Percentiles rank a stretch among this genome's conserved stretches.
Conservation (phyloP, 2,113 vertebrate genomes). For the Glaucidium brasilianum region DNA sequence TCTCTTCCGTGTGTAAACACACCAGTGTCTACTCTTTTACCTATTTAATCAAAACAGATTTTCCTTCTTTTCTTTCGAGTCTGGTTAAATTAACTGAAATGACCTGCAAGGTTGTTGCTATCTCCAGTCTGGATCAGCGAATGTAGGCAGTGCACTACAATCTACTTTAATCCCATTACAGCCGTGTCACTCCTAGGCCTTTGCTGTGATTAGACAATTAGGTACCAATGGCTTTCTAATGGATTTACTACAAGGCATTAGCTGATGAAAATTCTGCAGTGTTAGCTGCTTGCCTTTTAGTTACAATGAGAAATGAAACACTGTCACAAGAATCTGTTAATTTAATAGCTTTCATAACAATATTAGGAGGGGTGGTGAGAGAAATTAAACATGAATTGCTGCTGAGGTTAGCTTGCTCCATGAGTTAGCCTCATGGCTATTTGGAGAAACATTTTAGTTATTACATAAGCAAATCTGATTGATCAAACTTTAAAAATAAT, state of each 20-base stretch:
- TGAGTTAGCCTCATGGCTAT: background rate
- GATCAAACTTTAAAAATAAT: background rate
- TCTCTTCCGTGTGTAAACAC: slow-evolving; percentile 24
- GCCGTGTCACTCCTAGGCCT: slow-evolving; percentile 61
- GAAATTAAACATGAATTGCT: slow-evolving; percentile 47
- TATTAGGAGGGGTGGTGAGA: background rate
- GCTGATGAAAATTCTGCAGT: slow-evolving; percentile 63
- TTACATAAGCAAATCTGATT: background rate
- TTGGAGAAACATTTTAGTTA: background rate
- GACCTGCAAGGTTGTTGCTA: slow-evolving; percentile 39
- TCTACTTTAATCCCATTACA: slow-evolving; percentile 73
- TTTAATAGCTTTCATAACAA: slow-evolving; percentile 52
- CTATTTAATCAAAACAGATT: slow-evolving; percentile 43
- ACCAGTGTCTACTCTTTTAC: background rate
- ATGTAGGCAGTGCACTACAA: background rate
- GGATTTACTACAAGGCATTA: slow-evolving; percentile 72
- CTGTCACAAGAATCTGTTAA: slow-evolving; percentile 45
- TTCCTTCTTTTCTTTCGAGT: background rate
- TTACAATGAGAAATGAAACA: slow-evolving; percentile 42
- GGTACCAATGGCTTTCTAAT: slow-evolving; percentile 72
- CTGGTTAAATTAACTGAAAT: slow-evolving; percentile 47
- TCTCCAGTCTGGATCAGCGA: slow-evolving; percentile 35
- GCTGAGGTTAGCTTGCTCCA: background rate
- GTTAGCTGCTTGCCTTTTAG: slow-evolving; percentile 7
- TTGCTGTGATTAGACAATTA: slow-evolving; percentile 72